phyloP scores from a whole-genome alignment of 1,140 invertebrate species.

The Coelopa frigida region DNA sequence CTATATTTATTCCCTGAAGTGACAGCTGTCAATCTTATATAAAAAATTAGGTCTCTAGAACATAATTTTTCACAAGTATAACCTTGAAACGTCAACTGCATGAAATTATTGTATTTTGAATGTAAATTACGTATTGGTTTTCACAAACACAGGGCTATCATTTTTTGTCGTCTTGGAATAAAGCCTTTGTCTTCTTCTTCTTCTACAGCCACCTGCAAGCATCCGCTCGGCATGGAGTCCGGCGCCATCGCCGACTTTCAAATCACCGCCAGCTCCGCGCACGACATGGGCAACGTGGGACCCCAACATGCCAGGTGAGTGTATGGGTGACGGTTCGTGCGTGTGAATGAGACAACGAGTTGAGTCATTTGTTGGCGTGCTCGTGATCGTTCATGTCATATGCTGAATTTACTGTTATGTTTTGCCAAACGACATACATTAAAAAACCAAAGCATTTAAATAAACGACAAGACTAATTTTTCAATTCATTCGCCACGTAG shows the following conservation, averaged over 20 bases:
- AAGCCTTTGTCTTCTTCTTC: slow-evolving; percentile 12
- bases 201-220: slow-evolving; percentile 68
- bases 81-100: no score
- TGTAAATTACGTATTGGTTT: no score
- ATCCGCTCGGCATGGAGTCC: slow-evolving; percentile 84
- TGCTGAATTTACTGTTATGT: background rate
- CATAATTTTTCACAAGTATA: no score
- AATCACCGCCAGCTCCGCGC: slow-evolving; percentile 81
- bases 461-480: no score
- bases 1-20: no score
- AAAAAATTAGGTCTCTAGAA: no score
- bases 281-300: slow-evolving; percentile 82
- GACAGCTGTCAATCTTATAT: no score
- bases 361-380: background rate
- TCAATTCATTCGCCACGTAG: no score
- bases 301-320: slow-evolving; percentile 84
- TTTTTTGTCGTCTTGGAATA: no score
- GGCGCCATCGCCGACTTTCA: slow-evolving; percentile 77
- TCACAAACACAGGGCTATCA: no score
- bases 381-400: background rate
- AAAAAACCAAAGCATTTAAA: background rate
- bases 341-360: background rate
- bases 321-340: background rate
- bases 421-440: slow-evolving; percentile 5
- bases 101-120: no score